Evolutionary conservation across 2,113 vertebrate species (phyloP), one percentile per base, ranked within the genome.

Genomic region (Diphyllodes magnificus): DNA sequence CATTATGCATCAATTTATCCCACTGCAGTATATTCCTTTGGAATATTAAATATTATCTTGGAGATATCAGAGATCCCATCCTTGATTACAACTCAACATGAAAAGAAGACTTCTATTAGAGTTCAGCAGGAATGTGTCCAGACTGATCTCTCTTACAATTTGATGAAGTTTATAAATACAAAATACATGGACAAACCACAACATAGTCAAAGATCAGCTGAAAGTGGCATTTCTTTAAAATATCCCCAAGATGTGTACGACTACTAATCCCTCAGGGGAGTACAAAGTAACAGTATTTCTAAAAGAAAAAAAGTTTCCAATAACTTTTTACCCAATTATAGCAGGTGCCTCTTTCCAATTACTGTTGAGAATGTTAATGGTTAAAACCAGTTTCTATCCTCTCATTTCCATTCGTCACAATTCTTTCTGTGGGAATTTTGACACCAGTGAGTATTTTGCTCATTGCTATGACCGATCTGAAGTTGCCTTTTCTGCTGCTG

Each of bases 361-460:
- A 79, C 59, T 40, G 24, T 56, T 54, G 71, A 93, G 82, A 75
- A 70, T 59, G 54, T 86, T 75, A 94, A 87, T 64, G 71, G 78
- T 82, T 91, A 57, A 90, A 86, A 51, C 40, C 45, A 71, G 53
- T 84, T 95, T 96, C 56, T 81, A 78, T 61, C 39, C 88, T 89
- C 56, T 82, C 69, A 51, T 82, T 96, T 88, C 96, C 90, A 82
- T 96, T 92, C 61, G 51, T 86, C 92, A 94, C 45, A 92, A 97
- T 95, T 91, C 92, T 92, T 90, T 96, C 97, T 73, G 85, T 97
- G 84, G 96, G 87, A 82, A 97, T 82, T 96, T 64, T 96, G 76
- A 96, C 82, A 95, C 93, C 97, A 86, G 95, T 90, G 61, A 97
- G 66, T 87, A 70, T 88, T 96, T 96, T 96, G 89, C 89, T 97